These are phyloP conservation scores for Lasioglossum villosulum DNA, from an alignment of 2,888 invertebrate species.

Conservation along the genomic window DNA sequence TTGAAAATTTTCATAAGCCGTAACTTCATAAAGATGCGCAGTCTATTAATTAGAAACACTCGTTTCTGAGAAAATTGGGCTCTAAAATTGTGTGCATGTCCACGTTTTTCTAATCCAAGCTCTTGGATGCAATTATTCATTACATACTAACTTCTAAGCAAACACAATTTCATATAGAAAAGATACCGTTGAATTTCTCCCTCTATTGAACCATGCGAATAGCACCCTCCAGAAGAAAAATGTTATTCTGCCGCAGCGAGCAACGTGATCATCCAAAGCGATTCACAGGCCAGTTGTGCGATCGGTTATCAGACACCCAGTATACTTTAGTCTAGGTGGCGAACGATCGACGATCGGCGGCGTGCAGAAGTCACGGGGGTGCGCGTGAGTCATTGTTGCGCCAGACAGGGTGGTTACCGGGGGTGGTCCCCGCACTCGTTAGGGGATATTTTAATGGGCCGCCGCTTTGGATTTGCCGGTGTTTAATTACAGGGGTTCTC, in stretches of 20 bases:
- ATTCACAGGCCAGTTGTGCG: background rate
- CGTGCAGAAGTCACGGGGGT: slow-evolving; percentile 72
- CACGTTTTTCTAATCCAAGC: background rate
- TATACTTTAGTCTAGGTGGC: slow-evolving; percentile 37
- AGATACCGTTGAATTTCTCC: background rate
- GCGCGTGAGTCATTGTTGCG: slow-evolving; percentile 77
- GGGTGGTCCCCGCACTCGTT: slow-evolving; percentile 71
- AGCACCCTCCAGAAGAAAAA: background rate
- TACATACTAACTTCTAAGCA: background rate
- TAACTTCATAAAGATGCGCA: no score
- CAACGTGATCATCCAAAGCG: background rate
- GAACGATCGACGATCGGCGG: slow-evolving; percentile 65
- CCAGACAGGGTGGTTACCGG: slow-evolving; percentile 74
- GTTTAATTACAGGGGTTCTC: slow-evolving; percentile 78
- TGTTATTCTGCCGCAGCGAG: background rate
- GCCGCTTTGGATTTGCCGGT: slow-evolving; percentile 77
- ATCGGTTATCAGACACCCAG: slow-evolving; percentile 1
- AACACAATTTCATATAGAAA: background rate
- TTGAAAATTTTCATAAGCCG: no score
- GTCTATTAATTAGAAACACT: no score
- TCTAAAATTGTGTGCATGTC: background rate
- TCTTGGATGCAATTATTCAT: background rate
- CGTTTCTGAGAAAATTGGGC: background rate
- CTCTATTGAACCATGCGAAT: background rate
- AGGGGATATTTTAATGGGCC: slow-evolving; percentile 80